A percentile compares a stretch with the other conserved stretches of the same genome.
Evolutionary conservation across 2,888 invertebrate genomes (phyloP).

Genomic region (Entomobrya multifasciata): DNA sequence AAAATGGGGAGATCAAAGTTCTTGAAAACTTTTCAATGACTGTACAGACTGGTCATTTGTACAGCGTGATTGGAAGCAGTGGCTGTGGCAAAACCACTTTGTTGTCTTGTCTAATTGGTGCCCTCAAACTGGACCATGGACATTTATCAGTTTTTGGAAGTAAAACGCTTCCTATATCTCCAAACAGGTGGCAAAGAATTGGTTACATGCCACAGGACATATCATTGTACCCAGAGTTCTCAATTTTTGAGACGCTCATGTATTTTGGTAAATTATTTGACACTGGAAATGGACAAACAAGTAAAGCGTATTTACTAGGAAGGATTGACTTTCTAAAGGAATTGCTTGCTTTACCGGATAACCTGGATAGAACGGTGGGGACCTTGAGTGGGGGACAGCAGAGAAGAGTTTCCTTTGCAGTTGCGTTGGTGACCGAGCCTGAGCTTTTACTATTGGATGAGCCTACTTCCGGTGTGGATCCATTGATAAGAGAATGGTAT

Average conservation of each 20-base stretch:
- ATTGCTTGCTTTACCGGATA: background rate
- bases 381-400: slow-evolving; percentile 27
- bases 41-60: slow-evolving; percentile 38
- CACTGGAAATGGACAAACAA: background rate
- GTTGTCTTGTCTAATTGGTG: slow-evolving; percentile 83
- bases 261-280: slow-evolving; percentile 81
- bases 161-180: slow-evolving; percentile 92
- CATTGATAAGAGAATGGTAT: slow-evolving; percentile 1
- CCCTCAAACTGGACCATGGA: slow-evolving; percentile 89
- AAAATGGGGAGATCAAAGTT: background rate
- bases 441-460: slow-evolving; percentile 30
- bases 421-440: slow-evolving; percentile 22
- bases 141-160: slow-evolving; percentile 94
- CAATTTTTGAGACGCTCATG: slow-evolving; percentile 96
- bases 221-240: slow-evolving; percentile 93
- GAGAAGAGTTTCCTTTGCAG: slow-evolving; percentile 17
- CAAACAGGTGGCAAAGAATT: slow-evolving; percentile 94
- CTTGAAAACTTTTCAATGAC: slow-evolving; percentile 31
- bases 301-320: background rate
- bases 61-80: slow-evolving; percentile 93
- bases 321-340: background rate
- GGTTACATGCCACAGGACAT: slow-evolving; percentile 98
- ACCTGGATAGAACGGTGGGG: background rate
- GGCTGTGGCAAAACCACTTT: slow-evolving; percentile 95
- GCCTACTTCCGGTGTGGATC: background rate